Evolutionary conservation across 2,888 invertebrate genomes (phyloP), one percentile per base, ranked within the genome.

Genomic region (Drosophila eohydei): DNA sequence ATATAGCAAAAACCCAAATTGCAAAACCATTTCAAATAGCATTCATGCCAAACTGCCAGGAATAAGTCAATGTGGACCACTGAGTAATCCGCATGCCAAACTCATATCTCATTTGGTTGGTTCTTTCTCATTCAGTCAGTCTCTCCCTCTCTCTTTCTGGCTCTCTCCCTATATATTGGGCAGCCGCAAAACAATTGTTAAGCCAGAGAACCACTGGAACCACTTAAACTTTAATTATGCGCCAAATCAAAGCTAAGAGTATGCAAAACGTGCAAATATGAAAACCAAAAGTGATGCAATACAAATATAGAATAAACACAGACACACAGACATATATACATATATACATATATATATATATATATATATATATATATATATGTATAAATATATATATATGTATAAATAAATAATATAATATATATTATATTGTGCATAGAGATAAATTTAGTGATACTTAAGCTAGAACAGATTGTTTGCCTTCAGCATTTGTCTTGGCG

Each of bases 171-270:
- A 2, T 51, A n/a, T 38, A 21, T 52, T 38, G 30, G 57, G 38
- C 63, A 65, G 62, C 70, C 69, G 52, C 73, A 83, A 72, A 82
- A 66, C 72, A 76, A 74, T 74, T 62, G 70, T 58, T 71, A 60
- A 59, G 74, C 48, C 40, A 59, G 32, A 26, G 38, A 65, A 57
- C 79, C 74, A 70, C 57, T 68, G 56, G 38, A 79, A 73, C 69
- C 74, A 80, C 78, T 74, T 78, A 62, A 59, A 62, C 69, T 74
- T 71, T 61, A 82, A 90, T 90, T 89, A 80, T 85, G 80, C 74
- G 54, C 63, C 71, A 78, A 82, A 68, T 71, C 65, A 77, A 77
- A 54, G 28, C 40, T 64, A 62, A 67, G 48, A 61, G 48, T 71
- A 69, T 65, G 72, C 72, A 71, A 71, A 71, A 83, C 84, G 80